These are phyloP conservation scores for Drosophila pectinifera DNA, from an alignment of 1,140 invertebrate genomes.

Conservation along the genomic window DNA sequence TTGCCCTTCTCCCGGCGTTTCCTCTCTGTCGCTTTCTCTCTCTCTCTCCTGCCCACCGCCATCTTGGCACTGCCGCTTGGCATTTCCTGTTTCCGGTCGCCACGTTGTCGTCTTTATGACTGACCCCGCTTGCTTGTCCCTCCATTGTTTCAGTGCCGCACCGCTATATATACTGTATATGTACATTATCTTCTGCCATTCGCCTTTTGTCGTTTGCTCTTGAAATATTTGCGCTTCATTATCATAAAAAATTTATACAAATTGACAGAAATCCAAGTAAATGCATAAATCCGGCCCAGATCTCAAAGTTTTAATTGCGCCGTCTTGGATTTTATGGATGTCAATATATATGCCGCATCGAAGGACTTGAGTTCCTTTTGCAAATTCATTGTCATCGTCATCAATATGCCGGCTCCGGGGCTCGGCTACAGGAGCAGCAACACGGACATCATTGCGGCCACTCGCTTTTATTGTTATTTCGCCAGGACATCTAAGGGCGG, in stretches of 20 bases:
- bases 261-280: constrained; percentile 61
- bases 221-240: constrained; percentile 75
- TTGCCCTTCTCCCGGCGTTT: constrained; percentile 43
- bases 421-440: not conserved
- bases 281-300: constrained; percentile 37
- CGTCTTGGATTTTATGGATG: constrained; percentile 53
- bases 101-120: constrained; percentile 70
- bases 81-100: constrained; percentile 75
- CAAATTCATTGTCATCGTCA: constrained; percentile 48
- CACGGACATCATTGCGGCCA: constrained; percentile 47
- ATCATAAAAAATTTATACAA: constrained; percentile 65
- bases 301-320: constrained; percentile 71
- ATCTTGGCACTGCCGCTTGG: constrained; percentile 70
- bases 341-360: constrained; percentile 37
- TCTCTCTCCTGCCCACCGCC: constrained; percentile 5
- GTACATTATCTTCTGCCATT: constrained; percentile 37
- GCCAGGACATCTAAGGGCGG: constrained; percentile 18
- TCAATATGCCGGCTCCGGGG: constrained; percentile 32
- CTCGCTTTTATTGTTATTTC: constrained; percentile 64
- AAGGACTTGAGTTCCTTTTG: constrained; percentile 26
- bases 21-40: constrained; percentile 4
- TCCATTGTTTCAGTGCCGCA: constrained; percentile 2
- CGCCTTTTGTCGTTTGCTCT: constrained; percentile 62
- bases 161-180: constrained; percentile 1
- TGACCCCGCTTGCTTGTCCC: constrained; percentile 14